Percentiles rank a stretch among this genome's conserved stretches.
Conservation (phyloP, 2,888 invertebrate species). For the Bursaphelenchus okinawaensis region DNA sequence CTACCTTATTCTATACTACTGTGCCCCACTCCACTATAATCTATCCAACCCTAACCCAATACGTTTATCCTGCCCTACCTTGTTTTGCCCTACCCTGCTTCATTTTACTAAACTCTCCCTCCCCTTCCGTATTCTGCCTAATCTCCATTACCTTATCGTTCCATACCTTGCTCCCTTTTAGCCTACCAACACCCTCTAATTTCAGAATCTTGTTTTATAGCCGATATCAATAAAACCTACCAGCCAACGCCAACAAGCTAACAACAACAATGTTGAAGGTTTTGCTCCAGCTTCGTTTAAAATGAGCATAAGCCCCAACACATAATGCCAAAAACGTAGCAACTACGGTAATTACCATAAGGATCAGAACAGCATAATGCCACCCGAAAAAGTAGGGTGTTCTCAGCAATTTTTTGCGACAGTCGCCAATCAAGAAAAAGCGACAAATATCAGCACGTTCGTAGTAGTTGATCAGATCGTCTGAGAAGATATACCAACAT, state of each 20-base stretch:
- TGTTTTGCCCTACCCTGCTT: no score
- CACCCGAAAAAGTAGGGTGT: constrained; percentile 57
- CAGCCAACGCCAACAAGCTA: constrained; percentile 27
- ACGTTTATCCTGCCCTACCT: no score
- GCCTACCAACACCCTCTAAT: no score
- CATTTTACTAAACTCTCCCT: no score
- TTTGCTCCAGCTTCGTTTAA: constrained; percentile 21
- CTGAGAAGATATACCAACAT: constrained; percentile 55
- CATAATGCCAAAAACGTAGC: constrained; percentile 29
- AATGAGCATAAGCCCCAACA: constrained; percentile 35
- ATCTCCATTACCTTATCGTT: no score
- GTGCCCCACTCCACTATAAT: no score
- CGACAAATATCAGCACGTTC: constrained; percentile 55
- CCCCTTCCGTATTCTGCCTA: no score
- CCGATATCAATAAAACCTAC: no score
- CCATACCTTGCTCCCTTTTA: no score
- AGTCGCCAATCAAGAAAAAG: constrained; percentile 54
- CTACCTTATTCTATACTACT: no score
- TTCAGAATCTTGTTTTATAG: no score
- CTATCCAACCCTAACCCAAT: no score
- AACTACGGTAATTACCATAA: constrained; percentile 38
- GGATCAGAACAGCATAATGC: constrained; percentile 53
- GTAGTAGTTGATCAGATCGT: constrained; percentile 54
- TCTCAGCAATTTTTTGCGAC: constrained; percentile 52
- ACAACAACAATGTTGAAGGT: constrained; percentile 26